Percentiles rank a stretch among this genome's conserved stretches.
Evolutionary conservation across 92 coral and sea anemone genomes (phyloP).

Genomic region (Epizoanthus illoricatus): DNA sequence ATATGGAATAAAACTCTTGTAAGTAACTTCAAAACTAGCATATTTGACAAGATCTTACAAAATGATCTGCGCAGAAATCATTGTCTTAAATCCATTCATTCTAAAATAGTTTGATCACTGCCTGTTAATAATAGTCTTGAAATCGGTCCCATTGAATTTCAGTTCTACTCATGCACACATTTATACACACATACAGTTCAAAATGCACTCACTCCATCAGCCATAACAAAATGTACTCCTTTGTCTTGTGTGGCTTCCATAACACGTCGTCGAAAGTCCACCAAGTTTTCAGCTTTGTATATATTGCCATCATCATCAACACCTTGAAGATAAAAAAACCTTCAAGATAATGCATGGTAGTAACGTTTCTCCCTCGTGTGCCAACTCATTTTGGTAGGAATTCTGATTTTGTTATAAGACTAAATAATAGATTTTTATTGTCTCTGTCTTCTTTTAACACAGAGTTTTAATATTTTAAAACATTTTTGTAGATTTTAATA

Average conservation of each 20-base stretch:
- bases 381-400: no score
- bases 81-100: no score
- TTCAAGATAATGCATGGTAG: neutral
- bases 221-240: conserved; percentile 98
- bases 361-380: neutral
- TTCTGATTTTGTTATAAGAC: no score
- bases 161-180: neutral
- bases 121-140: no score
- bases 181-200: neutral
- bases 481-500: no score
- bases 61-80: no score
- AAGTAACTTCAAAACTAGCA: no score
- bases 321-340: conserved; percentile 57
- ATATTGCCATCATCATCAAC: conserved; percentile 94
- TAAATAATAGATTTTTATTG: neutral
- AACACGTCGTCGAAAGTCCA: conserved; percentile 78
- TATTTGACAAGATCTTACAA: no score
- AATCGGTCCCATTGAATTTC: neutral
- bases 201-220: conserved; percentile 81
- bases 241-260: conserved; percentile 73
- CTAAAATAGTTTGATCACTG: no score
- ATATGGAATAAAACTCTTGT: no score
- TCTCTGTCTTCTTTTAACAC: no score
- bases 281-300: conserved; percentile 80
- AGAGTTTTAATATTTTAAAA: no score